Conservation (phyloP, 2,888 invertebrate genomes). For the Halictus ligatus region DNA sequence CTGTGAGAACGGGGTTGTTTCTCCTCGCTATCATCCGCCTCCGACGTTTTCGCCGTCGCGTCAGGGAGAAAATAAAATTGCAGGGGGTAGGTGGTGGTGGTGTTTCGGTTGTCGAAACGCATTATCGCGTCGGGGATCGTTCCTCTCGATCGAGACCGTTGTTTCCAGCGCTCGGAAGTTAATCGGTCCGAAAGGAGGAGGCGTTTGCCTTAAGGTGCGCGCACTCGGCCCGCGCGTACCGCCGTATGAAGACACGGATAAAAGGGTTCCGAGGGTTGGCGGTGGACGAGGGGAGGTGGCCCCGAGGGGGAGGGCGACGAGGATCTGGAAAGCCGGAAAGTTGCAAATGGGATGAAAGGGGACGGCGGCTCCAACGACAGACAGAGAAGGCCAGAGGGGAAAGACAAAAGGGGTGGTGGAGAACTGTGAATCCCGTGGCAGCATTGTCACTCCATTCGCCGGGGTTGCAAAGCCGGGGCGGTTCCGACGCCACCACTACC, state of each 20-base stretch:
- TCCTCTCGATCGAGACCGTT: background rate
- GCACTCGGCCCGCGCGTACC: conserved; percentile 57
- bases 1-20: background rate
- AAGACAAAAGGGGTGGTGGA: conserved; percentile 76
- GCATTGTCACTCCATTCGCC: conserved; percentile 77
- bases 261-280: conserved; percentile 48
- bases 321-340: conserved; percentile 66
- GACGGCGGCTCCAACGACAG: conserved; percentile 64
- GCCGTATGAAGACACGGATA: conserved; percentile 63
- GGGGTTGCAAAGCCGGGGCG: conserved; percentile 74
- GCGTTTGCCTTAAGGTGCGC: conserved; percentile 66
- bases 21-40: background rate
- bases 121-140: background rate
- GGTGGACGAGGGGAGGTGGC: background rate
- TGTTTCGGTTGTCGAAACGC: background rate
- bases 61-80: background rate
- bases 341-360: conserved; percentile 73
- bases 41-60: background rate
- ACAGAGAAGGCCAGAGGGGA: conserved; percentile 67
- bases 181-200: conserved; percentile 68
- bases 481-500: conserved; percentile 72
- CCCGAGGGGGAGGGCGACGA: conserved; percentile 21
- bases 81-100: background rate
- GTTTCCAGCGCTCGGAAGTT: conserved; percentile 40
- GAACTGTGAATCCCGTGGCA: conserved; percentile 75